These are phyloP conservation scores for Alethe diademata DNA, from an alignment of 2,113 vertebrate genomes.

Conservation along the genomic window DNA sequence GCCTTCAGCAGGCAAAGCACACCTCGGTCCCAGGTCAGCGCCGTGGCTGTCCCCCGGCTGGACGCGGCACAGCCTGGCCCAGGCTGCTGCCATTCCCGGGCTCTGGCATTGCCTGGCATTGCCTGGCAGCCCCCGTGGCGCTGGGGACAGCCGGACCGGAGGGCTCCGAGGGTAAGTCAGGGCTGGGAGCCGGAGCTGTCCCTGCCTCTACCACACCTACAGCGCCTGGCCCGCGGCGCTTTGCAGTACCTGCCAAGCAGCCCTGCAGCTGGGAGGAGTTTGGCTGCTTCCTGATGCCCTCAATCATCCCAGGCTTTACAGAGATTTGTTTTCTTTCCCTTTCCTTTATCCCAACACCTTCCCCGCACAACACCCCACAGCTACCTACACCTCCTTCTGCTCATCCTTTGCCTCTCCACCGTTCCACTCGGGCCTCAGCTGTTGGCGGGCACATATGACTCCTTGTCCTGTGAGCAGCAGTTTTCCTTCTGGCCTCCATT, in stretches of 20 bases:
- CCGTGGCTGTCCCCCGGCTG: background rate
- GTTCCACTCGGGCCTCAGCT: background rate
- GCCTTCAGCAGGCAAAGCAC: background rate
- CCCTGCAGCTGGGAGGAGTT: conserved; percentile 34
- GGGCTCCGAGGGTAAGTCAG: background rate
- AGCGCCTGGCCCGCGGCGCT: background rate
- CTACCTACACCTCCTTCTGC: background rate
- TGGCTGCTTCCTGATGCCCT: background rate
- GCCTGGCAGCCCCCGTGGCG: accelerated
- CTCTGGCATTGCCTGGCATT: too few relatives aligned
- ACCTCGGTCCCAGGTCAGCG: accelerated
- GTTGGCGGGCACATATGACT: background rate
- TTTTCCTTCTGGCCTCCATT: conserved; percentile 11
- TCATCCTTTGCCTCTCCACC: background rate
- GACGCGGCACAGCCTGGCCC: accelerated
- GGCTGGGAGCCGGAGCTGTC: background rate
- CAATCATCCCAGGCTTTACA: background rate
- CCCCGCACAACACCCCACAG: conserved; percentile 8
- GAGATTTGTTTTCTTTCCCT: conserved; percentile 33
- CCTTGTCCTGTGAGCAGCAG: background rate
- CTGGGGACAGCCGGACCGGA: background rate
- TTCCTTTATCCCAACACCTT: background rate
- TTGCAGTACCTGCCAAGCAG: conserved; percentile 11
- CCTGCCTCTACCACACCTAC: conserved; percentile 27
- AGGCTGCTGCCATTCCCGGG: background rate